phyloP scores from a whole-genome alignment of 2,113 vertebrate species.

The Nymphicus hollandicus region DNA sequence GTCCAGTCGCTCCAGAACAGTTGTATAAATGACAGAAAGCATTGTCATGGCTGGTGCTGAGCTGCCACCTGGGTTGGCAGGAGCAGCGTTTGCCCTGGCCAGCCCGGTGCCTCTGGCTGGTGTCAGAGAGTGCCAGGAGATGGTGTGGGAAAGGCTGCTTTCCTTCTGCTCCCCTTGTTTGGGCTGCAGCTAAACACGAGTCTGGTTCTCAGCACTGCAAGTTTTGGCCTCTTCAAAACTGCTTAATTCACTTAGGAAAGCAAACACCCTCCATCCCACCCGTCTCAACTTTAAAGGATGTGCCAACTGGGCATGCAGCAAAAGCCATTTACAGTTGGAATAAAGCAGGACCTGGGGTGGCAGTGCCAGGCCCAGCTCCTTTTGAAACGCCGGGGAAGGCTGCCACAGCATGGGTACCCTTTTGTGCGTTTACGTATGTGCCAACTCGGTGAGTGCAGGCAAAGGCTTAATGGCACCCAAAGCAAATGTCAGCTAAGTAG shows the following conservation, averaged over 20 bases:
- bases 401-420: not conserved
- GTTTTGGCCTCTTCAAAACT: not conserved
- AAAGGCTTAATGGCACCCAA: not conserved
- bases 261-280: not conserved
- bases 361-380: not conserved
- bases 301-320: not conserved
- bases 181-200: not conserved
- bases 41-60: not conserved
- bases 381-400: not conserved
- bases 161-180: not conserved
- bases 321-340: not conserved
- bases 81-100: fast-evolving
- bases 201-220: not conserved
- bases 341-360: not conserved
- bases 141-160: not conserved
- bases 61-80: not conserved
- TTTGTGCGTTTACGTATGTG: not conserved
- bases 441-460: not conserved
- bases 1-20: not conserved
- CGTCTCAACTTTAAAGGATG: fast-evolving
- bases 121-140: fast-evolving
- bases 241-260: not conserved
- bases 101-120: fast-evolving
- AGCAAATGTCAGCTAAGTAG: slow-evolving; percentile 23
- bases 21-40: not conserved